A percentile compares a stretch with the other conserved stretches of the same genome.
These are phyloP conservation scores for Falco biarmicus DNA, from an alignment of 2,797 vertebrate genomes.

Conservation along the genomic window DNA sequence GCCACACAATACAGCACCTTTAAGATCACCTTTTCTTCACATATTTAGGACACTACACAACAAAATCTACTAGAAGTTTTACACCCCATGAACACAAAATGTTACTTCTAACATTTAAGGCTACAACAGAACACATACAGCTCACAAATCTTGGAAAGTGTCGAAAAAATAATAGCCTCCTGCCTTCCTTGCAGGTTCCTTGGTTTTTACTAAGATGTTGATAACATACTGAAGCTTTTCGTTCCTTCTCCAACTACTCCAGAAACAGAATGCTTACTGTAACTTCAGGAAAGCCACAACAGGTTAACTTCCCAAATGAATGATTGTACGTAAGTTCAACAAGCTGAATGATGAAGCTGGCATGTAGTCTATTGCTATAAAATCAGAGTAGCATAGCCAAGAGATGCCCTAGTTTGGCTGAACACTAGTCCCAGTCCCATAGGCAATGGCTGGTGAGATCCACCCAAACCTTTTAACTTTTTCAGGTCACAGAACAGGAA, in stretches of 20 bases:
- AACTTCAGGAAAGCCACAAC: background rate
- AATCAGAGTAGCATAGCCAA: background rate
- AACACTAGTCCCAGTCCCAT: background rate
- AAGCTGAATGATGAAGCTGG: background rate
- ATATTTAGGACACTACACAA: background rate
- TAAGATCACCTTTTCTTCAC: background rate
- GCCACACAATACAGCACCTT: background rate
- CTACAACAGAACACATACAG: background rate
- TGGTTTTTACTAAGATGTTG: background rate
- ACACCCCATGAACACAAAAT: background rate
- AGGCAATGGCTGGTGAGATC: background rate
- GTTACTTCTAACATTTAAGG: background rate
- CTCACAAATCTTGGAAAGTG: background rate
- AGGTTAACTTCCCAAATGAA: background rate
- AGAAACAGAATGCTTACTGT: background rate
- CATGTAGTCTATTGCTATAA: background rate
- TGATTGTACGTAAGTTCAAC: fast-evolving
- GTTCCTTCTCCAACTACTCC: background rate
- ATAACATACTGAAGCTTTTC: background rate
- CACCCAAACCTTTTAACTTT: background rate
- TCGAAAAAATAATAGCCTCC: background rate
- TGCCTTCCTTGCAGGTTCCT: background rate
- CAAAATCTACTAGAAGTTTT: background rate
- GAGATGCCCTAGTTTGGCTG: no score
- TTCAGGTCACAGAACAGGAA: background rate